Percentiles rank a stretch among this genome's conserved stretches.
Evolutionary conservation across 2,113 vertebrate genomes (phyloP).

Genomic region (Archocentrus centrarchus): DNA sequence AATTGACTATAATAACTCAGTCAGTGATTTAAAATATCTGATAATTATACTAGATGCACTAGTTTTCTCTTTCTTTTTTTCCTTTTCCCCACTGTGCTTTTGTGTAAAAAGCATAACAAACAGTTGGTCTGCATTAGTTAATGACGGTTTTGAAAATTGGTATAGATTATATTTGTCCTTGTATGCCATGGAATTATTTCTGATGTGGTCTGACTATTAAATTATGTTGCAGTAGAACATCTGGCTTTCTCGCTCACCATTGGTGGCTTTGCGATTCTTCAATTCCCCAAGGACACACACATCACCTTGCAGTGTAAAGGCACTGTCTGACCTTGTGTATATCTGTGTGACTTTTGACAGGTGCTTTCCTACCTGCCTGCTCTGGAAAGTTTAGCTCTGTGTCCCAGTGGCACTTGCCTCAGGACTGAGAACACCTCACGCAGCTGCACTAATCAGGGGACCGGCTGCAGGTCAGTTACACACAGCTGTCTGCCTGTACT

Average conservation of each 20-base stretch:
- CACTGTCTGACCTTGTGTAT: slow-evolving; percentile 34
- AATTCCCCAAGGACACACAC: slow-evolving; percentile 28
- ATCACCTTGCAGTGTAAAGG: slow-evolving; percentile 12
- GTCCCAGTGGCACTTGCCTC: slow-evolving; percentile 59
- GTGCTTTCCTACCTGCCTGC: slow-evolving; percentile 87
- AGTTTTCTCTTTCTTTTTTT: background rate
- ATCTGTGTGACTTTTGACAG: slow-evolving; percentile 80
- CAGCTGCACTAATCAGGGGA: slow-evolving; percentile 81
- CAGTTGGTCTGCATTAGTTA: slow-evolving; percentile 33
- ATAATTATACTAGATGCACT: background rate
- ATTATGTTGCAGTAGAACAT: slow-evolving; percentile 43
- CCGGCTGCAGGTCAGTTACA: slow-evolving; percentile 86
- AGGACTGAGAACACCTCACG: slow-evolving; percentile 78
- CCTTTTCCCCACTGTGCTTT: background rate
- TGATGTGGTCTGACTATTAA: slow-evolving; percentile 2
- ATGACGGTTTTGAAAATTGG: slow-evolving; percentile 17
- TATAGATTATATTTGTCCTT: slow-evolving; percentile 16
- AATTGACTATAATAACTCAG: background rate
- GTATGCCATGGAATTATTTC: background rate
- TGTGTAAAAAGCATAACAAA: background rate
- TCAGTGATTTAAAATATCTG: background rate
- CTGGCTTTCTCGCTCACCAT: slow-evolving; percentile 38
- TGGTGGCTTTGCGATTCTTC: slow-evolving; percentile 24
- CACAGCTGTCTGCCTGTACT: slow-evolving; percentile 39
- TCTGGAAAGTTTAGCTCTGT: slow-evolving; percentile 80